Evolutionary conservation across 2,888 invertebrate genomes (phyloP).

Genomic region (Silvanus unidentatus): DNA sequence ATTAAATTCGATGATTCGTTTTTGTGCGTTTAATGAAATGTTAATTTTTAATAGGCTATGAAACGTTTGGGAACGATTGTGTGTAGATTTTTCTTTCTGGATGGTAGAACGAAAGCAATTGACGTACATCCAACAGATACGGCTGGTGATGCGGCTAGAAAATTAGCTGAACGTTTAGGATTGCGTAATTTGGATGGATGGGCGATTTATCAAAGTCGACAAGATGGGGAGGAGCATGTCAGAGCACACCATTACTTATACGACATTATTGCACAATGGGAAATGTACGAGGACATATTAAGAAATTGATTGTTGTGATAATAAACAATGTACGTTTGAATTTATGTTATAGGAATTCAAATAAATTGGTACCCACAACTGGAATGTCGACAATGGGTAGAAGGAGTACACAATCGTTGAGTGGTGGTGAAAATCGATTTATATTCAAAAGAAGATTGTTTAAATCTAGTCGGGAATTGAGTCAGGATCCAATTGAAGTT

Average conservation of each 20-base stretch:
- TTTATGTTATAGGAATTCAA: slow-evolving; percentile 37
- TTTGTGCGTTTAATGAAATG: too few species aligned
- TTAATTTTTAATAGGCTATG: slow-evolving; percentile 62
- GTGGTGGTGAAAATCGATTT: slow-evolving; percentile 84
- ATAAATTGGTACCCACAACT: slow-evolving; percentile 37
- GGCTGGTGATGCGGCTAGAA: slow-evolving; percentile 81
- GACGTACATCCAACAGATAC: slow-evolving; percentile 94
- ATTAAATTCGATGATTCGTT: slow-evolving; percentile 4
- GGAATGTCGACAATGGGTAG: slow-evolving; percentile 48
- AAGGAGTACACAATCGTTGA: slow-evolving; percentile 58
- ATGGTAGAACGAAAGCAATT: slow-evolving; percentile 90
- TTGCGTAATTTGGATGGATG: slow-evolving; percentile 82
- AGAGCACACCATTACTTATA: slow-evolving; percentile 87
- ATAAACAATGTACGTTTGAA: not conserved
- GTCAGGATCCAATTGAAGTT: slow-evolving; percentile 92
- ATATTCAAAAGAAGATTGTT: slow-evolving; percentile 88
- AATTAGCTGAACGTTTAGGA: slow-evolving; percentile 82
- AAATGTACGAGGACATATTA: slow-evolving; percentile 75
- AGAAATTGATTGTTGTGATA: slow-evolving; percentile 23
- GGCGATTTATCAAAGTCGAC: slow-evolving; percentile 88
- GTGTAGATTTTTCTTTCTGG: slow-evolving; percentile 90
- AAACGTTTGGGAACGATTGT: slow-evolving; percentile 85
- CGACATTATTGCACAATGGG: slow-evolving; percentile 93
- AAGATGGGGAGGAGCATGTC: slow-evolving; percentile 84
- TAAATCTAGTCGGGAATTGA: slow-evolving; percentile 79